phyloP scores from a whole-genome alignment of 2,113 vertebrate species.

The Tapirus terrestris region DNA sequence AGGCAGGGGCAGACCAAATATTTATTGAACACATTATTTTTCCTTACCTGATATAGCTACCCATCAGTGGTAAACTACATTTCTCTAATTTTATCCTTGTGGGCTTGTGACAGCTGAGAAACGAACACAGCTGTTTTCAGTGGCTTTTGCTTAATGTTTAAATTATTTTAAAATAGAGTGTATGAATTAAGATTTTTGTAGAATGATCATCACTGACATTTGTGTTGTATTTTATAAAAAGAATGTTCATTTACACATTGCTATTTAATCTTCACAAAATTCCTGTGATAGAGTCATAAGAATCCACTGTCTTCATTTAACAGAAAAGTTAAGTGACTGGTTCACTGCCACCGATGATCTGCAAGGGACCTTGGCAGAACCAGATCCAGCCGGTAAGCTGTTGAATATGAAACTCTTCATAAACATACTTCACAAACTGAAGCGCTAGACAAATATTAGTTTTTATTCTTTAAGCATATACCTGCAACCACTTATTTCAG shows the following conservation, averaged over 20 bases:
- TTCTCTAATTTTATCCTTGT: slow-evolving; percentile 18
- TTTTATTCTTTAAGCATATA: background rate
- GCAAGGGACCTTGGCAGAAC: background rate
- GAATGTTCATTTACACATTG: background rate
- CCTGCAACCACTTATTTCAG: background rate
- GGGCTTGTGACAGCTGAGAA: background rate
- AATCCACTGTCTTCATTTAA: background rate
- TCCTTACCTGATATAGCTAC: background rate
- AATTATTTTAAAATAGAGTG: slow-evolving; percentile 35
- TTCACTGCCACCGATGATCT: background rate
- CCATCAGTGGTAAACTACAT: background rate
- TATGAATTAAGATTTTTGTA: background rate
- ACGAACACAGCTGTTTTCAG: slow-evolving; percentile 22
- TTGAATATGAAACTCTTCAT: background rate
- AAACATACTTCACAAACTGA: background rate
- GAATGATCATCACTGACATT: slow-evolving; percentile 15
- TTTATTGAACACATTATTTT: background rate
- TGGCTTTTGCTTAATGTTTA: background rate
- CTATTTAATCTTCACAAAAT: background rate
- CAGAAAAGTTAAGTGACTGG: background rate
- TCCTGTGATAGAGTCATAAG: background rate
- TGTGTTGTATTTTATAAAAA: slow-evolving; percentile 39
- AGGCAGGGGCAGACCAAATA: background rate
- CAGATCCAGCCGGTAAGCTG: background rate
- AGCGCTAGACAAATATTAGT: background rate